A percentile compares a stretch with the other conserved stretches of the same genome.
Evolutionary conservation across 1,140 invertebrate species (phyloP).

Genomic region (Neotoxoptera formosana): DNA sequence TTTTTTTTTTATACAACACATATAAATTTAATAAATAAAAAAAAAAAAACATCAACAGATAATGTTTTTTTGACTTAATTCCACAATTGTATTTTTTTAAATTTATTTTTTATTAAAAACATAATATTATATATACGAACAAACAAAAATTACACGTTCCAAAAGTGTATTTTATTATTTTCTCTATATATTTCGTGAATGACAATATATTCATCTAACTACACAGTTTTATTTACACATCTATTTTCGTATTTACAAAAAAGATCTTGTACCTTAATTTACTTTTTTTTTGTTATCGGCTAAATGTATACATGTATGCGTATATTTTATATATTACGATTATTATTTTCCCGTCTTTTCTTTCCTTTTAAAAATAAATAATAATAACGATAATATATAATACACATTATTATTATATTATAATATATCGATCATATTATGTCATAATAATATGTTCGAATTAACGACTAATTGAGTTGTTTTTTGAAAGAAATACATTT

Average conservation of each 20-base stretch:
- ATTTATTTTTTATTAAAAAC: slow-evolving; percentile 55
- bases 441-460: not conserved
- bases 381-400: slow-evolving; percentile 36
- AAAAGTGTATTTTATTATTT: slow-evolving; percentile 53
- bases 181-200: slow-evolving; percentile 46
- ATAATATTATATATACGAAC: slow-evolving; percentile 56
- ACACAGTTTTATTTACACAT: slow-evolving; percentile 57
- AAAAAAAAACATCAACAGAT: slow-evolving; percentile 56
- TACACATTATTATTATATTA: not conserved
- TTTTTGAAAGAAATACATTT: not conserved
- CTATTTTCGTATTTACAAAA: slow-evolving; percentile 56
- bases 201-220: slow-evolving; percentile 52
- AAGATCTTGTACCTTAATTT: slow-evolving; percentile 45
- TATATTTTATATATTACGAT: not conserved
- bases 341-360: slow-evolving; percentile 49
- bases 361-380: not conserved
- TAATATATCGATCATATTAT: not conserved
- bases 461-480: slow-evolving; percentile 19
- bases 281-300: slow-evolving; percentile 43
- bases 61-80: slow-evolving; percentile 56
- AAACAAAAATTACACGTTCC: slow-evolving; percentile 57
- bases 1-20: slow-evolving; percentile 56
- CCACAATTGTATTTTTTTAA: slow-evolving; percentile 43
- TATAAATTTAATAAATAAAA: slow-evolving; percentile 57
- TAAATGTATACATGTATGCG: slow-evolving; percentile 56